These are phyloP conservation scores for Melitaea cinxia DNA, from an alignment of 1,140 invertebrate genomes.

Conservation along the genomic window DNA sequence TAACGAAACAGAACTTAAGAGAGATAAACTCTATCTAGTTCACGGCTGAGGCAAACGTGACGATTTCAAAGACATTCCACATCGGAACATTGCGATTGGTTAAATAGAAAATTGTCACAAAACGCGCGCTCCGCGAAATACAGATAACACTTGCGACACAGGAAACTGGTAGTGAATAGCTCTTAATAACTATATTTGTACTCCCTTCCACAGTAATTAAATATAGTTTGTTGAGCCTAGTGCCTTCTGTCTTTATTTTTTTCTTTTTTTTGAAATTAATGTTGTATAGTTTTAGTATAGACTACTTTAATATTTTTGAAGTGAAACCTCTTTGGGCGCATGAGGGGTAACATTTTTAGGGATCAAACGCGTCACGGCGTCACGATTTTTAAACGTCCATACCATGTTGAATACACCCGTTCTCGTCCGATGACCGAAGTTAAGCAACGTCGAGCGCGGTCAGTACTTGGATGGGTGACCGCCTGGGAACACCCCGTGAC, in stretches of 20 bases:
- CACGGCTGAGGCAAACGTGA: constrained; percentile 1
- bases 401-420: too few species aligned
- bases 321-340: too few species aligned
- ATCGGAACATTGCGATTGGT: background rate
- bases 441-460: too few species aligned
- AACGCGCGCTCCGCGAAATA: background rate
- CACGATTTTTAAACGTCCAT: too few species aligned
- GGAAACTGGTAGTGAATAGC: background rate
- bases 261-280: too few species aligned
- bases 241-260: background rate
- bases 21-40: background rate
- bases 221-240: background rate
- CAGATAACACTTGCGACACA: constrained; percentile 1
- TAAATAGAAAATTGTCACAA: constrained; percentile 1
- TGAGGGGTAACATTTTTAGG: too few species aligned
- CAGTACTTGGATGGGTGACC: too few species aligned
- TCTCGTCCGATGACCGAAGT: too few species aligned
- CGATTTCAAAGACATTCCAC: constrained; percentile 1
- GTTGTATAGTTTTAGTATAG: too few species aligned
- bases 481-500: too few species aligned
- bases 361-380: too few species aligned
- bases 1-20: background rate
- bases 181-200: constrained; percentile 2
- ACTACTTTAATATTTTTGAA: too few species aligned
- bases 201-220: constrained; percentile 3